phyloP scores from a whole-genome alignment of 2,113 vertebrate species.

The Tamias sibiricus region DNA sequence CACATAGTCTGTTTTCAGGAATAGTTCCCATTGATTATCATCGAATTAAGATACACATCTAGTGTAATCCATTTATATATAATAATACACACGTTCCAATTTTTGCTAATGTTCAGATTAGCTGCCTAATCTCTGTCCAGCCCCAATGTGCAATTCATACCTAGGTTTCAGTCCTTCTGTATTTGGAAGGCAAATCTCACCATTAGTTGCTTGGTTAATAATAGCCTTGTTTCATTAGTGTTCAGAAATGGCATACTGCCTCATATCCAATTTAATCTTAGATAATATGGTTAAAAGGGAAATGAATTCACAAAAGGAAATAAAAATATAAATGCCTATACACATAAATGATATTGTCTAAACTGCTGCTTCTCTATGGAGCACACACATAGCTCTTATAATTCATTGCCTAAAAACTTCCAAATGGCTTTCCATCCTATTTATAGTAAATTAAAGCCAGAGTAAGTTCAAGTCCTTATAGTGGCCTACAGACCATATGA shows the following conservation, averaged over 20 bases:
- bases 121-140: background rate
- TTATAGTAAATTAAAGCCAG: background rate
- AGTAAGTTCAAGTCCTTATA: background rate
- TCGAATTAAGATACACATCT: constrained; percentile 41
- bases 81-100: background rate
- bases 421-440: background rate
- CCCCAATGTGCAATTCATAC: background rate
- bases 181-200: background rate
- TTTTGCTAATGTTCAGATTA: constrained; percentile 33
- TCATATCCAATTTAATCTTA: constrained; percentile 14
- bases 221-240: background rate
- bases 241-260: constrained; percentile 29
- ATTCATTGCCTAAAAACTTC: background rate
- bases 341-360: background rate
- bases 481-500: background rate
- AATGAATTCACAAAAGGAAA: constrained; percentile 14
- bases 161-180: background rate
- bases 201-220: constrained; percentile 10
- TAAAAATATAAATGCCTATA: background rate
- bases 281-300: background rate
- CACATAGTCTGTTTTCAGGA: background rate
- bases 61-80: background rate
- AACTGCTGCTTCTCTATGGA: background rate
- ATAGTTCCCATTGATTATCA: background rate
- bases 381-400: background rate